Evolutionary conservation across 2,888 invertebrate genomes (phyloP), one percentile per base, ranked within the genome.

Genomic region (Lysandra coridon): DNA sequence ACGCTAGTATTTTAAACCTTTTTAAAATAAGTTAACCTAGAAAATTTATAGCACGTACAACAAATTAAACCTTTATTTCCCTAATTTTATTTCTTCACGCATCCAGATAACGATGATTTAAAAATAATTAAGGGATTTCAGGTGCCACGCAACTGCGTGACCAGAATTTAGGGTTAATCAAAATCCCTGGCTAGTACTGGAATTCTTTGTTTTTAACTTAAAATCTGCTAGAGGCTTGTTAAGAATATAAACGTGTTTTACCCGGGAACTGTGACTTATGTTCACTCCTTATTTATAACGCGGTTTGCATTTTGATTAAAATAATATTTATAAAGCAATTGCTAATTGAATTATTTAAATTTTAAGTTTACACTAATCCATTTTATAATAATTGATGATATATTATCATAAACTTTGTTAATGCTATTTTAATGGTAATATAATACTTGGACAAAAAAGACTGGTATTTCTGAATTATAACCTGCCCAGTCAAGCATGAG

Each of bases 171-270:
- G 33, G n/a, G 49, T 76, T 53, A 76, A 76, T 57, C 12, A 17
- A 6, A 74, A 40, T 33, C 69, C 69, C 73, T 57, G 74, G 40
- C 60, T 30, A 5, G 30, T 17, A 4, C 44, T 14, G 40, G 64
- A 44, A 64, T 78, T 64, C 30, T 53, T 53, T 14, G 5, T 78
- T 64, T 78, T 69, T 30, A 78, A 64, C 40, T 62, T 12, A 78
- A 78, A 69, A 69, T 69, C 69, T 30, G 78, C 69, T 69, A 49
- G n/a, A n/a, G 12, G 62, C 75, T 74, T 79, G 75, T 75, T 79
- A 53, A 64, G 17, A 37, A 78, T 78, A 44, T 78, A 40, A 64
- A 64, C 23, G 44, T 75, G 30, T 75, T 75, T 62, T 44, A 64
- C 44, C 44, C 40, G 23, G 44, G 44, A 78, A 12, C 44, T 12